Evolutionary conservation across 1,140 invertebrate species (phyloP).

Genomic region (Probaryconus sp.): DNA sequence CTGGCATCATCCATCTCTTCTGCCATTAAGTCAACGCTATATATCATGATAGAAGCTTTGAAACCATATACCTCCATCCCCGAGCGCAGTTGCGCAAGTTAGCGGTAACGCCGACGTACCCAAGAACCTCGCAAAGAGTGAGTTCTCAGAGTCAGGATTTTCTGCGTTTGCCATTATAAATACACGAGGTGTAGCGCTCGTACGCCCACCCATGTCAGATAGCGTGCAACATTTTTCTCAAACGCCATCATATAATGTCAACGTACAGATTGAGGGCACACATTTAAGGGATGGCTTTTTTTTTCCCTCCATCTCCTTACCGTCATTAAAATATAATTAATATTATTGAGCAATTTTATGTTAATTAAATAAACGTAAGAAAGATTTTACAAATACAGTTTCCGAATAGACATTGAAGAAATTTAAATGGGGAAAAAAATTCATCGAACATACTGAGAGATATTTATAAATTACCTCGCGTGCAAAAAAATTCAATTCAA

Average conservation of each 20-base stretch:
- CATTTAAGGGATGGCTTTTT: too few species aligned
- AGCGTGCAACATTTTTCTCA: slow-evolving; percentile 38
- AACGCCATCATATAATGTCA: slow-evolving; percentile 33
- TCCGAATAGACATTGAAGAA: too few species aligned
- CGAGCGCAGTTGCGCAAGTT: slow-evolving; percentile 48
- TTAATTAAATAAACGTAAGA: too few species aligned
- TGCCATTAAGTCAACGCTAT: slow-evolving; percentile 47
- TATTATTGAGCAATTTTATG: too few species aligned
- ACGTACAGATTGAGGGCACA: too few species aligned
- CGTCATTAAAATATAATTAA: too few species aligned
- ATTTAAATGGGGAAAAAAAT: too few species aligned
- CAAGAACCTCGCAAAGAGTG: slow-evolving; percentile 52
- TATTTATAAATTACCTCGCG: too few species aligned
- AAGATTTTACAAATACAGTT: too few species aligned
- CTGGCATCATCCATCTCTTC: slow-evolving; percentile 52
- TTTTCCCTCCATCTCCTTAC: too few species aligned
- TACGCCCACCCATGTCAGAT: slow-evolving; percentile 44
- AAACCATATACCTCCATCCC: slow-evolving; percentile 56
- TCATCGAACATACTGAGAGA: too few species aligned
- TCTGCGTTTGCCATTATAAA: slow-evolving; percentile 58
- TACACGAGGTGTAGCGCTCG: slow-evolving; percentile 43
- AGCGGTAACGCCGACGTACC: slow-evolving; percentile 61
- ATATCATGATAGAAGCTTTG: slow-evolving; percentile 55
- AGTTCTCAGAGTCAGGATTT: slow-evolving; percentile 55
- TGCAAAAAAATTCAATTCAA: too few species aligned